Percentiles rank a stretch among this genome's conserved stretches.
phyloP scores from a whole-genome alignment of 1,140 invertebrate genomes.

The Piezodorus guildinii region DNA sequence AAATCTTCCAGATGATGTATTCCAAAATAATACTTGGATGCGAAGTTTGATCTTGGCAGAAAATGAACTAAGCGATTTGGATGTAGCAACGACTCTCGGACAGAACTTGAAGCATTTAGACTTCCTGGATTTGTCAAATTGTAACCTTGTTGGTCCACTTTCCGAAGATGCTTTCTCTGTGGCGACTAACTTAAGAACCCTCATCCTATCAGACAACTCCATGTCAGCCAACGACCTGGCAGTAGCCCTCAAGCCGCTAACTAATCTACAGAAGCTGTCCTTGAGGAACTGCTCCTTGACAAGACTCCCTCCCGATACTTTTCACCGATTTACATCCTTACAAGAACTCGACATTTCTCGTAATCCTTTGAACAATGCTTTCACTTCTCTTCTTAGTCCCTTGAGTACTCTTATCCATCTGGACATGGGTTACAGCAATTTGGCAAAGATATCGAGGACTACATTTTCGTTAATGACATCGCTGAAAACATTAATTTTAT shows the following conservation, averaged over 20 bases:
- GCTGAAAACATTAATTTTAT: conserved; percentile 50
- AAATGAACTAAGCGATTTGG: conserved; percentile 50
- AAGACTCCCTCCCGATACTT: conserved; percentile 47
- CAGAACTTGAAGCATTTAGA: conserved; percentile 52
- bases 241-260: conserved; percentile 50
- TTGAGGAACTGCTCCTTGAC: conserved; percentile 52
- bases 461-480: conserved; percentile 58
- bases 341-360: conserved; percentile 30
- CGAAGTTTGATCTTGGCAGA: conserved; percentile 50
- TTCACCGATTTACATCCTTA: conserved; percentile 49
- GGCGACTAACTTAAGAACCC: conserved; percentile 48
- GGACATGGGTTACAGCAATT: conserved; percentile 60
- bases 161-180: conserved; percentile 56
- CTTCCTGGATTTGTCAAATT: conserved; percentile 55
- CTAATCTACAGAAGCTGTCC: conserved; percentile 50
- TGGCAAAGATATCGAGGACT: conserved; percentile 49
- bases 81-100: conserved; percentile 50
- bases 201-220: conserved; percentile 54
- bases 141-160: conserved; percentile 50
- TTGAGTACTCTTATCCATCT: conserved; percentile 52
- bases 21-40: conserved; percentile 51
- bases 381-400: conserved; percentile 51
- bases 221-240: conserved; percentile 52
- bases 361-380: conserved; percentile 45
- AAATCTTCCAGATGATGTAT: conserved; percentile 49